Evolutionary conservation across 2,113 vertebrate species (phyloP).

Genomic region (Pterocles gutturalis): DNA sequence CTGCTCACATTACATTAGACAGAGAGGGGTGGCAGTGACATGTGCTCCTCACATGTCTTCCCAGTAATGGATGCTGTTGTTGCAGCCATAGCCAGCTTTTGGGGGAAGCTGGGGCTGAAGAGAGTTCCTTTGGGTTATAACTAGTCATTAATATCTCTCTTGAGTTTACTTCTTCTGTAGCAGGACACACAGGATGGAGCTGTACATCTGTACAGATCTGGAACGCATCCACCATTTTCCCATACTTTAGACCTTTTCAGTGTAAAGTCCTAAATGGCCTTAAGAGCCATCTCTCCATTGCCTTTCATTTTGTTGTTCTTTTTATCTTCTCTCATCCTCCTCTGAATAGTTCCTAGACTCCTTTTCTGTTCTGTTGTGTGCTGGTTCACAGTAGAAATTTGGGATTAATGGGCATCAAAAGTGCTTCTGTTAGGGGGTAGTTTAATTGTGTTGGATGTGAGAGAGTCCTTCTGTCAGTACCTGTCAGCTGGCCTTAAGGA

Average conservation of each 20-base stretch:
- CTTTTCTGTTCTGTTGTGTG: accelerated
- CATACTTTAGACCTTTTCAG: neutral
- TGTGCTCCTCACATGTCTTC: neutral
- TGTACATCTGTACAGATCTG: neutral
- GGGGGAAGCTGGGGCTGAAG: neutral
- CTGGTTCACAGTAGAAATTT: neutral
- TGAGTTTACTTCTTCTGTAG: neutral
- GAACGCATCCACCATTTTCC: neutral
- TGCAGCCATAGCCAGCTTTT: neutral
- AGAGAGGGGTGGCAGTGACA: neutral
- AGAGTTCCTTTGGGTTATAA: neutral
- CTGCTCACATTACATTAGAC: neutral
- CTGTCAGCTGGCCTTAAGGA: neutral
- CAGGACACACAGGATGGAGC: neutral
- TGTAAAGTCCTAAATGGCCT: neutral
- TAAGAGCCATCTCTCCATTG: neutral
- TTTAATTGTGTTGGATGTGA: neutral
- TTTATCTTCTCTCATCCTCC: neutral
- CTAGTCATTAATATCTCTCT: neutral
- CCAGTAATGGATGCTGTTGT: neutral
- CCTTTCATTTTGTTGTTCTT: neutral
- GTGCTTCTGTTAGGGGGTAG: neutral
- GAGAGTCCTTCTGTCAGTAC: neutral
- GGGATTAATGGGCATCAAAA: neutral
- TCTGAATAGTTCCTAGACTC: neutral